Evolutionary conservation across 2,113 vertebrate species (phyloP).

Genomic region (Zapus hudsonius): DNA sequence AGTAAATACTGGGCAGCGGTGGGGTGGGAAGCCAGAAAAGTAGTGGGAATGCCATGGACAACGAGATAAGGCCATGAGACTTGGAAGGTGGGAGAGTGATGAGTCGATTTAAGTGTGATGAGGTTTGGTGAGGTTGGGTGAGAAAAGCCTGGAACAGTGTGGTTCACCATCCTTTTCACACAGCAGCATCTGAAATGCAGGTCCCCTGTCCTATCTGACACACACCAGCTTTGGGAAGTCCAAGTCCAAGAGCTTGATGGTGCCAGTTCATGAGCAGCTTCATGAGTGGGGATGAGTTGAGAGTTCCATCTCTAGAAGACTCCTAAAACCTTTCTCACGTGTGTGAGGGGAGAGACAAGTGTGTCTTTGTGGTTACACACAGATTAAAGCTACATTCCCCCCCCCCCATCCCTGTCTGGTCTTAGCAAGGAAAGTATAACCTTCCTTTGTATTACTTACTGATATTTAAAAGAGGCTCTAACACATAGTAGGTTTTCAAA

Average conservation of each 20-base stretch:
- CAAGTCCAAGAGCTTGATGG: not conserved
- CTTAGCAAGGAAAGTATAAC: not conserved
- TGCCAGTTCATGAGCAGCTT: not conserved
- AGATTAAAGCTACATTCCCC: not conserved
- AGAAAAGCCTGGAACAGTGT: not conserved
- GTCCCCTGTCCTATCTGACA: not conserved
- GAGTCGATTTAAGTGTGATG: not conserved
- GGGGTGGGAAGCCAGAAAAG: not conserved
- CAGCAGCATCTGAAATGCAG: not conserved
- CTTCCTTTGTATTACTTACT: not conserved
- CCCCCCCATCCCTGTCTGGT: too few species aligned
- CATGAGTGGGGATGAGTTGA: not conserved
- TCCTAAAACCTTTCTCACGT: not conserved
- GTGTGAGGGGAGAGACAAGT: not conserved
- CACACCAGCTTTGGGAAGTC: not conserved
- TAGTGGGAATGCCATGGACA: not conserved
- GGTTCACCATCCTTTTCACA: not conserved
- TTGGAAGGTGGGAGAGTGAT: not conserved
- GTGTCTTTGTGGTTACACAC: not conserved
- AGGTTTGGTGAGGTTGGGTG: not conserved
- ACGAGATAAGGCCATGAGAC: not conserved
- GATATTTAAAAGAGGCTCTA: not conserved
- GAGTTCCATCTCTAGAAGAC: not conserved
- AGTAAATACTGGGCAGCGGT: too few species aligned
- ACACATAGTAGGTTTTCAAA: not conserved